Evolutionary conservation across 1,140 invertebrate genomes (phyloP).

Genomic region (Neodiprion pinetum): DNA sequence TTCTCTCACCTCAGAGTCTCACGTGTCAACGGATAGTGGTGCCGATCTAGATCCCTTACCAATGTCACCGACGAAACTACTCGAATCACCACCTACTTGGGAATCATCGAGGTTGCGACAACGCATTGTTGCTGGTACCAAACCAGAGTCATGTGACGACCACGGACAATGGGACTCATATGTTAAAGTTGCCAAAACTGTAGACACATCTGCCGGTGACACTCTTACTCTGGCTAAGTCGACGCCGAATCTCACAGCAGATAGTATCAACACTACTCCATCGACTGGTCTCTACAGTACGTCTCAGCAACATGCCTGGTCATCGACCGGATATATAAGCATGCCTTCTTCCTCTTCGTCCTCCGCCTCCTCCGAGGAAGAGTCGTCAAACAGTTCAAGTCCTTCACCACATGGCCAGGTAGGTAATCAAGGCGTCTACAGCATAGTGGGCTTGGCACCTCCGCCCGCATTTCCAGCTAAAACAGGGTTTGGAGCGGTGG

Average conservation of each 20-base stretch:
- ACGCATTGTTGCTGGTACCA: conserved; percentile 47
- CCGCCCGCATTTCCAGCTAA: conserved; percentile 36
- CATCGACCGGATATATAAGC: conserved; percentile 56
- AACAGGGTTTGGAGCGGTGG: conserved; percentile 32
- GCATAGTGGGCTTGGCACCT: conserved; percentile 41
- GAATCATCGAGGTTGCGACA: conserved; percentile 54
- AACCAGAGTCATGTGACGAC: conserved; percentile 30
- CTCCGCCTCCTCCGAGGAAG: conserved; percentile 43
- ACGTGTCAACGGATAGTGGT: conserved; percentile 63
- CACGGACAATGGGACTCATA: conserved; percentile 49
- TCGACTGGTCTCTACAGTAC: conserved; percentile 30
- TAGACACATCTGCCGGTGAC: conserved; percentile 33
- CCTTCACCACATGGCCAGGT: conserved; percentile 44
- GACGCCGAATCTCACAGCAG: conserved; percentile 49
- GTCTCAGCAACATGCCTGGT: conserved; percentile 51
- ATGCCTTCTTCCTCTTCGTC: conserved; percentile 44
- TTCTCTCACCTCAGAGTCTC: conserved; percentile 63
- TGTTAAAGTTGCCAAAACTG: conserved; percentile 45
- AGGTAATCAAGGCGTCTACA: conserved; percentile 36
- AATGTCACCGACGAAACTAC: conserved; percentile 46
- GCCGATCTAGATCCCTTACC: conserved; percentile 59
- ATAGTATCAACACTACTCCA: conserved; percentile 32
- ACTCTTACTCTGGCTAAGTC: conserved; percentile 50
- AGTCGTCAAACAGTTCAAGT: conserved; percentile 51
- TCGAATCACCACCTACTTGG: conserved; percentile 44